phyloP scores from a whole-genome alignment of 1,140 invertebrate genomes.

The Stegodyphus mimosarum region DNA sequence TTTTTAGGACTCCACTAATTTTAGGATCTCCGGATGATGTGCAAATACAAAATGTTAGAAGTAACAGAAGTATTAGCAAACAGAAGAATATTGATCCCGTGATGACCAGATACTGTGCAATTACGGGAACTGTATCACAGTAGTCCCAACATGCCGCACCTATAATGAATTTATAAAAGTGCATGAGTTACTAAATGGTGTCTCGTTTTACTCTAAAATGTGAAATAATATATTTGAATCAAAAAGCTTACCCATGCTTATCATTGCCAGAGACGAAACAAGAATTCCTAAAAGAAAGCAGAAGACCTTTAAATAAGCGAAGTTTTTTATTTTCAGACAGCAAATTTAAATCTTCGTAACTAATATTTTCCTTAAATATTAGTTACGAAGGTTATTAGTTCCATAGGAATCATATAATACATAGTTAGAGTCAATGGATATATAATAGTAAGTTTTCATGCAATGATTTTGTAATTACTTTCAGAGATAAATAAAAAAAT shows the following conservation, averaged over 20 bases:
- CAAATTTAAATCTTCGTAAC: too few relatives aligned
- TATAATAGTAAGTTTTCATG: not conserved
- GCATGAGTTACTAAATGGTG: not conserved
- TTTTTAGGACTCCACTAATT: slow-evolving; percentile 32
- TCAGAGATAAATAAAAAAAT: too few relatives aligned
- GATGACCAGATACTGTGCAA: slow-evolving; percentile 50
- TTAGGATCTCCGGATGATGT: slow-evolving; percentile 53
- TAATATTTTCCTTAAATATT: too few relatives aligned
- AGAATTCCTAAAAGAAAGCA: slow-evolving; percentile 33
- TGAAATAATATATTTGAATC: not conserved
- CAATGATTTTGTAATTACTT: too few relatives aligned
- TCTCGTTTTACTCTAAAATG: not conserved
- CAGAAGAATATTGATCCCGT: slow-evolving; percentile 52
- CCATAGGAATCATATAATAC: too few relatives aligned
- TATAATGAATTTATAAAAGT: not conserved
- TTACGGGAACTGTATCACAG: slow-evolving; percentile 46
- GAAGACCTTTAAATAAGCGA: not conserved
- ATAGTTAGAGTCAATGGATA: not conserved
- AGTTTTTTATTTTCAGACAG: too few relatives aligned
- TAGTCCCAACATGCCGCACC: slow-evolving; percentile 59
- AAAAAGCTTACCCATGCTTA: slow-evolving; percentile 45
- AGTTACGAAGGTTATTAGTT: too few relatives aligned
- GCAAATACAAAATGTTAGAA: slow-evolving; percentile 50
- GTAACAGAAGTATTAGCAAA: slow-evolving; percentile 37
- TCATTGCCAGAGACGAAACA: slow-evolving; percentile 49